phyloP scores from a whole-genome alignment of 2,888 invertebrate genomes.

The Phytoseiulus persimilis region DNA sequence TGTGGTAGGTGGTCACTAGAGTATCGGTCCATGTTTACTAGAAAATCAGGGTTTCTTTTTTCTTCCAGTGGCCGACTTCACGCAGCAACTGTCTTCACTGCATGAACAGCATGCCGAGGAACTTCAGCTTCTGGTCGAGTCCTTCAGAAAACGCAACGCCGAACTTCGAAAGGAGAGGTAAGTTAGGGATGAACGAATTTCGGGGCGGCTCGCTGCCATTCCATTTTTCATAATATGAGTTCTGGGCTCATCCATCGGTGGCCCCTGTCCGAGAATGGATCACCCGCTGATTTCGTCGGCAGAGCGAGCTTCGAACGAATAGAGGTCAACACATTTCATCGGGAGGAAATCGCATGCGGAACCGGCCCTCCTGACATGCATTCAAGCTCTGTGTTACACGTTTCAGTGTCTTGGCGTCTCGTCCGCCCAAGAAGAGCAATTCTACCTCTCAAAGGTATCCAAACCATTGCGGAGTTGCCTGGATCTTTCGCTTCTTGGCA shows the following conservation, averaged over 20 bases:
- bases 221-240: too few species aligned
- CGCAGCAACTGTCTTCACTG: conserved; percentile 74
- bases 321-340: too few species aligned
- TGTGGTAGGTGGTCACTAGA: too few species aligned
- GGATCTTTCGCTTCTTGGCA: background rate
- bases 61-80: conserved; percentile 78
- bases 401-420: background rate
- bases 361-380: background rate
- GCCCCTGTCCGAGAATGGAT: too few species aligned
- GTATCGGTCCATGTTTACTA: too few species aligned
- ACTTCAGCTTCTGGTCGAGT: conserved; percentile 72
- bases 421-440: background rate
- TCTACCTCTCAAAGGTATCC: background rate
- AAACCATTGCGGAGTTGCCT: background rate
- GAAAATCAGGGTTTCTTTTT: background rate
- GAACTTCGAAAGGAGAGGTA: conserved; percentile 79
- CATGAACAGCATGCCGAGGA: conserved; percentile 82
- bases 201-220: too few species aligned
- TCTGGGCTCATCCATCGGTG: too few species aligned
- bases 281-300: background rate
- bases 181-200: conserved; percentile 46
- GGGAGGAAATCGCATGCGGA: too few species aligned
- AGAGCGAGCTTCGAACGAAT: background rate
- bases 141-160: conserved; percentile 72
- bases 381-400: background rate